phyloP scores from a whole-genome alignment of 2,888 invertebrate genomes.

The Xanthia togata region DNA sequence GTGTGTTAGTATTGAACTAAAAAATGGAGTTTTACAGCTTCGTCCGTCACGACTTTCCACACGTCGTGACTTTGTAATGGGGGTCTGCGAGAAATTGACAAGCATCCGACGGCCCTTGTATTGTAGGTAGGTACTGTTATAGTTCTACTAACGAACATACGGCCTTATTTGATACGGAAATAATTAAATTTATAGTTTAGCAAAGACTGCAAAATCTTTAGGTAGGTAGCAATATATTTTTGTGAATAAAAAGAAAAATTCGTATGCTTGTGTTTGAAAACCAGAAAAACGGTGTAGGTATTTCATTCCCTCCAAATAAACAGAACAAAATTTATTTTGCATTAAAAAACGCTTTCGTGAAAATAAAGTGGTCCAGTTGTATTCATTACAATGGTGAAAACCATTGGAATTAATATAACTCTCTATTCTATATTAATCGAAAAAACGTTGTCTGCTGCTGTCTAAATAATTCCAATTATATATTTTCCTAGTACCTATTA shows the following conservation, averaged over 20 bases:
- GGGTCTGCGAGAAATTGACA: constrained; percentile 57
- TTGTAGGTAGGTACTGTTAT: constrained; percentile 30
- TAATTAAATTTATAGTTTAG: background rate
- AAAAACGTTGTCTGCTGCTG: background rate
- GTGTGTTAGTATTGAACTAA: constrained; percentile 51
- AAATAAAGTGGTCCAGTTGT: background rate
- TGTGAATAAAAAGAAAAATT: too few relatives aligned
- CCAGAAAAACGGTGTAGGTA: background rate
- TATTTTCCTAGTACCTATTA: background rate
- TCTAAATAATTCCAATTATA: background rate
- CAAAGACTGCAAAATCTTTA: background rate
- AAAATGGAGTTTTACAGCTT: constrained; percentile 51
- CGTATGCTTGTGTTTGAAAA: background rate
- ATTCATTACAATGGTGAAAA: background rate
- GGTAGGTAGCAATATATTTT: too few relatives aligned
- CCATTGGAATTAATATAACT: too few relatives aligned
- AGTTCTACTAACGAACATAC: constrained; percentile 15
- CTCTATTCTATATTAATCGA: background rate
- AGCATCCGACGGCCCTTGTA: constrained; percentile 45
- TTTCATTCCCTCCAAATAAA: background rate
- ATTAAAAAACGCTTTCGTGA: background rate
- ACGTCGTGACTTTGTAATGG: constrained; percentile 64
- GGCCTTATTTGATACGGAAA: constrained; percentile 25
- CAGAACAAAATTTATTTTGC: background rate
- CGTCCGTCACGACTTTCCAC: constrained; percentile 61